These are phyloP conservation scores for Achroia grisella DNA, from an alignment of 1,140 invertebrate species.

Conservation along the genomic window DNA sequence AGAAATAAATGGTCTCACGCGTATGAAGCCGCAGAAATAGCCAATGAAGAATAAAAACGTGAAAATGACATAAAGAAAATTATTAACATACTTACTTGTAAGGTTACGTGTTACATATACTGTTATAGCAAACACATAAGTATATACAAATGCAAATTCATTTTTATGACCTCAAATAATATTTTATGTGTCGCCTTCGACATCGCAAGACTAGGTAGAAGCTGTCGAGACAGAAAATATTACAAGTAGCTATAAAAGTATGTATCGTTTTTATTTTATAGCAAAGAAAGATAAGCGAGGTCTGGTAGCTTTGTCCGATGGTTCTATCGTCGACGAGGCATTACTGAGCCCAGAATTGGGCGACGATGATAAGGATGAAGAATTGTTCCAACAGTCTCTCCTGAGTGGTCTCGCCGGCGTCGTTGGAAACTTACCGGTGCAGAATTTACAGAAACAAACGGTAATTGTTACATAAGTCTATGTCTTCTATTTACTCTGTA, in stretches of 20 bases:
- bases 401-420: constrained; percentile 79
- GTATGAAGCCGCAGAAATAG: too few relatives aligned
- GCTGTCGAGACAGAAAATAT: too few relatives aligned
- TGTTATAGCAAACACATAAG: neutral
- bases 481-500: too few relatives aligned
- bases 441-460: constrained; percentile 71
- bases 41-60: too few relatives aligned
- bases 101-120: too few relatives aligned
- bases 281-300: constrained; percentile 78
- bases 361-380: constrained; percentile 40
- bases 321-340: constrained; percentile 78
- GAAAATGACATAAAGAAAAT: too few relatives aligned
- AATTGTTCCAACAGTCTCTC: constrained; percentile 66
- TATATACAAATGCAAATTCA: neutral
- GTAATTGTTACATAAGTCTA: too few relatives aligned
- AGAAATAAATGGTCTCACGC: too few relatives aligned
- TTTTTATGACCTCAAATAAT: too few relatives aligned
- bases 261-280: constrained; percentile 17
- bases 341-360: constrained; percentile 51
- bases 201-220: neutral
- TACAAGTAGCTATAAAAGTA: neutral
- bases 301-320: constrained; percentile 77
- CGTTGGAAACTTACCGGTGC: constrained; percentile 75
- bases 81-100: too few relatives aligned
- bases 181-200: neutral